These are phyloP conservation scores for Lucilia cuprina DNA, from an alignment of 1,140 invertebrate species.

Conservation along the genomic window DNA sequence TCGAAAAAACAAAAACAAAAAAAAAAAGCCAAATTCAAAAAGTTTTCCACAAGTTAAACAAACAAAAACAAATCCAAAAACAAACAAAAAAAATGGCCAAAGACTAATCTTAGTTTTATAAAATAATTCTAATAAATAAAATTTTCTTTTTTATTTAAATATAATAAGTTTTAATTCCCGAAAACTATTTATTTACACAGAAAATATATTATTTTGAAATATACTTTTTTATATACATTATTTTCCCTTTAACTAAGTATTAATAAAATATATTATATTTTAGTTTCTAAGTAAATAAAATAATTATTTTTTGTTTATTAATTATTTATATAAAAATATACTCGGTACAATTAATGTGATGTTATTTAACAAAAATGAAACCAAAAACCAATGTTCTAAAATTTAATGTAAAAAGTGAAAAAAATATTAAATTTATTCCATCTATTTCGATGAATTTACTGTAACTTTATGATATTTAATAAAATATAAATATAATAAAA, in stretches of 20 bases:
- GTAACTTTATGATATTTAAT: background rate
- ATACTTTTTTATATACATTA: too few species aligned
- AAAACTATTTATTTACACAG: too few species aligned
- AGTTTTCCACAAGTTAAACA: slow-evolving; percentile 11
- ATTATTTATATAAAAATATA: too few species aligned
- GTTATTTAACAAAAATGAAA: slow-evolving; percentile 5
- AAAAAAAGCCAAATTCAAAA: slow-evolving; percentile 29
- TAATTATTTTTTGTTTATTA: too few species aligned
- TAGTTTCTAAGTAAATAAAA: too few species aligned
- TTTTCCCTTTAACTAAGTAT: too few species aligned
- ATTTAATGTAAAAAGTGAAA: slow-evolving; percentile 1
- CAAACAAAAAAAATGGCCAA: slow-evolving; percentile 2
- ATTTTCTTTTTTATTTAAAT: background rate
- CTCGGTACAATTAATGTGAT: slow-evolving; percentile 27
- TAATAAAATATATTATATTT: too few species aligned
- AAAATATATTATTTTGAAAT: too few species aligned
- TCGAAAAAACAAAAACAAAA: background rate
- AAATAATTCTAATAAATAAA: background rate
- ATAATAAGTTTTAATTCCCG: background rate
- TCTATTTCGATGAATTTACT: background rate
- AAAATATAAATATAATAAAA: background rate
- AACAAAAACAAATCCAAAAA: background rate
- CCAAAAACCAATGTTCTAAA: slow-evolving; percentile 19
- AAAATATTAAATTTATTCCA: background rate
- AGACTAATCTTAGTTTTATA: slow-evolving; percentile 26